Evolutionary conservation across 1,140 invertebrate species (phyloP).

Genomic region (Drosophila sturtevanti): DNA sequence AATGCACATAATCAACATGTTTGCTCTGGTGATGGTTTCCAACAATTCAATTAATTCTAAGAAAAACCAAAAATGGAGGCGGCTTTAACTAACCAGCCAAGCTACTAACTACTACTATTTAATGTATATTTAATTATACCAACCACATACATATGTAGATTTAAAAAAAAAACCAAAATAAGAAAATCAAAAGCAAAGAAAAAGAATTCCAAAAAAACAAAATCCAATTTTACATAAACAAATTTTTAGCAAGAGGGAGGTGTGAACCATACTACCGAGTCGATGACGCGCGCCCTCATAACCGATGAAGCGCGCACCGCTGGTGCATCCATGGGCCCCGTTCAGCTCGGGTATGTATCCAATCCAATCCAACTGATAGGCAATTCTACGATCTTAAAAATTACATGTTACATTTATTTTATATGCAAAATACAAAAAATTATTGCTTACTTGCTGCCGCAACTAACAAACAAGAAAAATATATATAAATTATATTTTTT

Average conservation of each 20-base stretch:
- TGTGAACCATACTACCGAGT: slow-evolving; percentile 93
- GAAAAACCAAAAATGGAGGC: slow-evolving; percentile 36
- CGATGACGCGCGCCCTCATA: slow-evolving; percentile 95
- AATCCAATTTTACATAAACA: slow-evolving; percentile 44
- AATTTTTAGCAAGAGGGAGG: slow-evolving; percentile 92
- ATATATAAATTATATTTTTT: slow-evolving; percentile 20
- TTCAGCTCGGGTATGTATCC: slow-evolving; percentile 94
- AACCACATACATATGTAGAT: slow-evolving; percentile 9
- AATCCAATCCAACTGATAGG: slow-evolving; percentile 18
- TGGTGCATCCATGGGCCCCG: slow-evolving; percentile 91
- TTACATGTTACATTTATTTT: slow-evolving; percentile 33
- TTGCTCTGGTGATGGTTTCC: slow-evolving; percentile 63
- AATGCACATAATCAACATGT: slow-evolving; percentile 41
- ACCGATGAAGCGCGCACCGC: slow-evolving; percentile 92
- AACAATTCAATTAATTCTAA: neutral
- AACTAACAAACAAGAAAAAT: slow-evolving; percentile 36
- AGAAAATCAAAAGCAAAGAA: slow-evolving; percentile 20
- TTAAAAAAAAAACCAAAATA: slow-evolving; percentile 17
- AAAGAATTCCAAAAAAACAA: neutral
- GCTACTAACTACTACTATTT: slow-evolving; percentile 35
- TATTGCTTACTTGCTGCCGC: slow-evolving; percentile 66
- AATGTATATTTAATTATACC: slow-evolving; percentile 1
- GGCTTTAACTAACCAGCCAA: slow-evolving; percentile 50
- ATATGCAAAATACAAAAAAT: slow-evolving; percentile 65
- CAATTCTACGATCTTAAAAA: slow-evolving; percentile 35